Conservation (phyloP, 92 coral and sea anemone species). For the Pocillopora grandis region DNA sequence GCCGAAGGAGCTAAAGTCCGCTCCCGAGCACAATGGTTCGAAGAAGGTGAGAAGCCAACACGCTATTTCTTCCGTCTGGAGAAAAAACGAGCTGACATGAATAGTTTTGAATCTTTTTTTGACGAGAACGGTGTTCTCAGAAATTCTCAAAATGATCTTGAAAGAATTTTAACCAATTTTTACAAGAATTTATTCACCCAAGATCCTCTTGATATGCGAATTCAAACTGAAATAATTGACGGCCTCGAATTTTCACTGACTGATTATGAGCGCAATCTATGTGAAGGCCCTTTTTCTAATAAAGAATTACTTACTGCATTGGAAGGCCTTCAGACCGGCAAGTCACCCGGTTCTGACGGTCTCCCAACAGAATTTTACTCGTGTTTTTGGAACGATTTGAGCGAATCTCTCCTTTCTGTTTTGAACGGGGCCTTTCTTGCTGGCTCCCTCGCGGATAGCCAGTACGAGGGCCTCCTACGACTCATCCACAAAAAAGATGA, state of each 20-base stretch:
- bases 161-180: background rate
- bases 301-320: background rate
- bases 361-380: background rate
- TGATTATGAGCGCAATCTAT: background rate
- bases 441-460: background rate
- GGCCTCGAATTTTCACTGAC: conserved; percentile 2
- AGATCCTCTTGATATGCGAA: background rate
- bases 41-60: conserved; percentile 27
- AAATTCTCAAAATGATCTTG: background rate
- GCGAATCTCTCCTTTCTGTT: background rate
- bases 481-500: conserved; percentile 1
- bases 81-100: conserved; percentile 1
- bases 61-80: conserved; percentile 9
- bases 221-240: background rate
- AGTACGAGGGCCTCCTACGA: background rate
- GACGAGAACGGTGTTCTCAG: background rate
- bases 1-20: too few relatives aligned
- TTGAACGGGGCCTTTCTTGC: background rate
- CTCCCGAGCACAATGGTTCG: background rate
- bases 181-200: background rate
- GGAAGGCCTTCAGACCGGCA: background rate
- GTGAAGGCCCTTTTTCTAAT: background rate
- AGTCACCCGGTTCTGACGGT: conserved; percentile 26
- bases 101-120: background rate
- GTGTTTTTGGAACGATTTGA: background rate